Percentiles rank a stretch among this genome's conserved stretches.
These are phyloP conservation scores for Phataginus tetradactyla DNA, from an alignment of 2,797 vertebrate species.

Conservation along the genomic window DNA sequence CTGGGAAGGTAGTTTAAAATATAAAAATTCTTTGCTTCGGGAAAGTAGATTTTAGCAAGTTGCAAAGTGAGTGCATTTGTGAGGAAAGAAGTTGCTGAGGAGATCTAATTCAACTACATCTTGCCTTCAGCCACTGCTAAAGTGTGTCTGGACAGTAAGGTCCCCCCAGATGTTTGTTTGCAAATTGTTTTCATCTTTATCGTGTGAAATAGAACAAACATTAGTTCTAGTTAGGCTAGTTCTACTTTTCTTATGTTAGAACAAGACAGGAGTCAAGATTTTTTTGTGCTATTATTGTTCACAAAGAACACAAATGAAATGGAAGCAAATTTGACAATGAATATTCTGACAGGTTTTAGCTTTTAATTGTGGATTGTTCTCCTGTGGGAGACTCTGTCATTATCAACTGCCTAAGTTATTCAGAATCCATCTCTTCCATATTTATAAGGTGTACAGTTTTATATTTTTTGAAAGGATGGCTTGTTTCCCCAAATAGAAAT, in stretches of 20 bases:
- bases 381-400: conserved; percentile 2
- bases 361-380: conserved; percentile 55
- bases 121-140: neutral
- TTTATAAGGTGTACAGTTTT: conserved; percentile 56
- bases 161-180: neutral
- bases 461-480: conserved; percentile 62
- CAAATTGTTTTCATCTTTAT: neutral
- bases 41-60: neutral
- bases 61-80: neutral
- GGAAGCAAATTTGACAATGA: conserved; percentile 45
- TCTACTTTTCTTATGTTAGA: neutral
- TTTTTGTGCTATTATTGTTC: neutral
- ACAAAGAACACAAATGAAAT: conserved; percentile 45
- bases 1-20: conserved; percentile 19
- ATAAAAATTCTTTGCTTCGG: neutral
- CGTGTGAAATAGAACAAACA: neutral
- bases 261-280: neutral
- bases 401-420: conserved; percentile 68
- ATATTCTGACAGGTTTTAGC: conserved; percentile 22
- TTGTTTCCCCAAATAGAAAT: conserved; percentile 70
- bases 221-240: neutral
- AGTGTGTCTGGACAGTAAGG: neutral
- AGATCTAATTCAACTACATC: neutral
- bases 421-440: conserved; percentile 67
- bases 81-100: neutral